Base-by-base conservation (phyloP, 2,797 vertebrate genomes). In the Onychomys torridus region DNA sequence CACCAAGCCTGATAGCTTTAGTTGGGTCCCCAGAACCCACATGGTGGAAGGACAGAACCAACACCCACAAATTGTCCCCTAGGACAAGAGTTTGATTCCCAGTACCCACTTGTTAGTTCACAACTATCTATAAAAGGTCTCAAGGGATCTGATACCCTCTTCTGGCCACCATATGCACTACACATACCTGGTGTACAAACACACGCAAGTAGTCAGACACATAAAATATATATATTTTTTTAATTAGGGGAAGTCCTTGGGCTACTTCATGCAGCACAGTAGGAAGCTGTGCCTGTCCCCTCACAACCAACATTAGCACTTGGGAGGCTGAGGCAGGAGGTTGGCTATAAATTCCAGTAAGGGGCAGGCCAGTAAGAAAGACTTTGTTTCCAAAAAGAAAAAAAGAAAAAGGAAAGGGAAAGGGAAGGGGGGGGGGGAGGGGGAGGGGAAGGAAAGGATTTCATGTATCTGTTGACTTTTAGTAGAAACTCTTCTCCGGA, bases 351-450 rank as follows among this genome's bases (percentile, higher is more conserved):
- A 17, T 13, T 21, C 61, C 29, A 49, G 61, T 46, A 63, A 13
- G 10, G 29, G 82, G 5, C 17, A 63, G 14, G 49, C 12, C 49
- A 83, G 65, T 25, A 67, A 67, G 63, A 67, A 55, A 86, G 67
- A 55, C 13, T 49, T 21, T 67, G 19, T n/a, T 16, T n/a, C 55
- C 67, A n/a, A 25, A 5, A 27, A 46, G 46, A 14, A 32, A 13
- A 14, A 34, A 14, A 63, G 8, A 4, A 19, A 27, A 27, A 61
- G 2, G 11, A 6, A 59, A 57, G 6, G 16, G 1, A 57, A 59
- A 11, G 19, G 34, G 12, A 8, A 0, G 2, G 32, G 8, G 5
- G 16, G 12, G 65, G 0, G n/a, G 32, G 8, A 9, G 16, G 12
- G n/a, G 32, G 8, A 9, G 16, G 12, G 65, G 0, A 27, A 14